Evolutionary conservation across 2,888 invertebrate genomes (phyloP), one percentile per base, ranked within the genome.

Genomic region (Drosophila tripunctata): DNA sequence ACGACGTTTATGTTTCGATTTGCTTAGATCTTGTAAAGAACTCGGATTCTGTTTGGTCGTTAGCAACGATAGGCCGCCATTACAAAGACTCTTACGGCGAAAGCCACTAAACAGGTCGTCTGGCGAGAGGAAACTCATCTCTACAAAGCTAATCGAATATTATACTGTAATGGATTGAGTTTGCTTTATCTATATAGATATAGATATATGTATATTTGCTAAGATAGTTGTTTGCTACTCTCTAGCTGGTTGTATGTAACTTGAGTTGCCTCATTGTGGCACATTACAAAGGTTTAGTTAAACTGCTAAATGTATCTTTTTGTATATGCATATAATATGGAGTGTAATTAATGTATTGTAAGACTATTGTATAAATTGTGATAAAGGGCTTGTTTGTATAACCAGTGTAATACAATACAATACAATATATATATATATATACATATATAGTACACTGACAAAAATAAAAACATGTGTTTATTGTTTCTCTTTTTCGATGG

Each of bases 31-130:
- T 24, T 81, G 74, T 40, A 69, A 61, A 14, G 75, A 67, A 50
- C 67, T 78, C 35, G 77, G 75, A n/a, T 72, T 57, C 12, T 69
- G 60, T 47, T 68, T 57, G 40, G 58, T 71, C 14, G 87, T 70
- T 22, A 89, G 62, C 17, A 87, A 75, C 41, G 89, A 71, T 27
- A 90, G 75, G 1, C 88, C 76, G 41, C 89, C 90, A 72, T 89
- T 90, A 55, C 90, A 90, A 12, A 91, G 79, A 71, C 90, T 90
- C 68, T 88, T 90, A 33, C 90, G 88, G 30, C 90, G 89, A 22
- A 88, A 81, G 24, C 88, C 88, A 64, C 78, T 83, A 50, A 89
- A 87, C 61, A 88, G 86, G 69, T 89, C 90, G 57, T 89, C 89
- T 33, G 90, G 90, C 27, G 90, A 88, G 30, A 90, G 80, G 54